Evolutionary conservation across 1,140 invertebrate genomes (phyloP).

Genomic region (Coelopa frigida): DNA sequence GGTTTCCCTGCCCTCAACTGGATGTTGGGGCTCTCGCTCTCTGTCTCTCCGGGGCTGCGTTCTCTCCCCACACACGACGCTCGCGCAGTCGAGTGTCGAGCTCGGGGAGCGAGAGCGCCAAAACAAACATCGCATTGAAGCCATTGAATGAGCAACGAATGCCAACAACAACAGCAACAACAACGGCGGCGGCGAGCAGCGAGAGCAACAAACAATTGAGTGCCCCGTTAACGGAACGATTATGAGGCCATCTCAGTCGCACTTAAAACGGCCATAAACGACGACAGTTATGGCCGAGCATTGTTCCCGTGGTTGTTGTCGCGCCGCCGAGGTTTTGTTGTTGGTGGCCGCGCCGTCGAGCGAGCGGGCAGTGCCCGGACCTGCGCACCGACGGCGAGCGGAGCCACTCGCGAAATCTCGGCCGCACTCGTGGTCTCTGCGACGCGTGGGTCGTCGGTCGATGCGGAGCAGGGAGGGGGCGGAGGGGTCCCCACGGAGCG

Average conservation of each 20-base stretch:
- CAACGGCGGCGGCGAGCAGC: neutral
- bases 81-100: neutral
- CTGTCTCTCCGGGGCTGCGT: neutral
- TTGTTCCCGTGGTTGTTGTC: neutral
- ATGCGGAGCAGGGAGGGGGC: too few relatives aligned
- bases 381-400: neutral
- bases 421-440: too few relatives aligned
- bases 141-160: conserved; percentile 6
- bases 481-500: too few relatives aligned
- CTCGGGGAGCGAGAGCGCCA: conserved; percentile 14
- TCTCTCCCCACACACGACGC: neutral
- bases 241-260: conserved; percentile 45
- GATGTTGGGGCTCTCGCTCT: too few relatives aligned
- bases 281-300: conserved; percentile 34
- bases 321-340: neutral
- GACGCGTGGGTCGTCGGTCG: too few relatives aligned
- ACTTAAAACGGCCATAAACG: conserved; percentile 43
- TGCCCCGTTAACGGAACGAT: conserved; percentile 37
- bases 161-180: conserved; percentile 9
- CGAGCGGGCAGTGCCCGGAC: neutral
- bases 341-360: neutral
- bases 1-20: too few relatives aligned
- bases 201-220: conserved; percentile 26
- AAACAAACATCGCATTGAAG: conserved; percentile 6
- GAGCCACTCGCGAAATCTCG: too few relatives aligned